Evolutionary conservation across 2,888 invertebrate species (phyloP), one percentile per base, ranked within the genome.

Genomic region (Drosophila lutescens): DNA sequence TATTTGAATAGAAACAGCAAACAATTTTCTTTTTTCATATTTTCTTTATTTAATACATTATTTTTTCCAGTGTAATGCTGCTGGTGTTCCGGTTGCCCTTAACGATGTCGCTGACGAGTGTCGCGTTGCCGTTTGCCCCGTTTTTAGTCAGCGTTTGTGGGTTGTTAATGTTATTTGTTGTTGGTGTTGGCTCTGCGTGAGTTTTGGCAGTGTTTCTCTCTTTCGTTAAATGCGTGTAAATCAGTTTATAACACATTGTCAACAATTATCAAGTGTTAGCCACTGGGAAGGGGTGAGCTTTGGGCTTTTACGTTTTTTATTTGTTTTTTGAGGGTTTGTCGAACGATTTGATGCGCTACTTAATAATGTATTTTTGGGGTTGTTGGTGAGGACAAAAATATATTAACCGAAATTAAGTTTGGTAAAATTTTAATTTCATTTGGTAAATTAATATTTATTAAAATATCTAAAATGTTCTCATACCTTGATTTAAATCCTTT

Each of bases 171-270:
- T 40, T 70, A n/a, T 67, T 20, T 72, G 74, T 6, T 84, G 85
- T 65, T 84, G 82, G 53, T 79, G 82, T 70, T 80, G 86, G 77
- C 84, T 70, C 80, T 86, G 83, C 86, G 83, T 84, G 84, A 84
- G 84, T 86, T 85, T 86, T 86, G 85, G 79, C 85, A 87, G 77
- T 87, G 79, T 77, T 86, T 85, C 85, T 76, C 74, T 76, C 78
- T 70, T 82, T 80, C 63, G 86, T 86, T 83, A 83, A 83, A 83
- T 76, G 87, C 87, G 82, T 82, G 87, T 83, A 87, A 87, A 87
- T 86, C 86, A 86, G 86, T 87, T 84, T 86, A 86, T 82, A 87
- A 86, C 84, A 85, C 86, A 87, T 87, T 86, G 88, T 87, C 86
- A 87, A 86, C 86, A 86, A 86, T 87, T 86, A 86, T 79, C 74